Conservation (phyloP, 1,140 invertebrate genomes). For the Anoplophora glabripennis region DNA sequence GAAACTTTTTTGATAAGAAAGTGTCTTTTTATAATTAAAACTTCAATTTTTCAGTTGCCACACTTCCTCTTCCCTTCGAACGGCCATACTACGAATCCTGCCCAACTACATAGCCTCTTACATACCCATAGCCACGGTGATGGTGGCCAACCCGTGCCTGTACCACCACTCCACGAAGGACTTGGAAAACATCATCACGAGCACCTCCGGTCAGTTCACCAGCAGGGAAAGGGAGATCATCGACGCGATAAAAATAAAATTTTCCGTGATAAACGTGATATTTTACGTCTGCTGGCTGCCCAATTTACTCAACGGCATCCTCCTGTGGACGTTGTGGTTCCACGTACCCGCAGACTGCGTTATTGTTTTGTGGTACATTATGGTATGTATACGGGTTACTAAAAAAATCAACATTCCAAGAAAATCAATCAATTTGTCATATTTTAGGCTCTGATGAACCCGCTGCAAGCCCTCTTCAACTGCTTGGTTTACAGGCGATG, state of each 20-base stretch:
- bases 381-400: slow-evolving; percentile 66
- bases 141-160: slow-evolving; percentile 73
- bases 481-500: slow-evolving; percentile 72
- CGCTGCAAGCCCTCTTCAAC: slow-evolving; percentile 78
- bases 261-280: slow-evolving; percentile 70
- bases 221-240: slow-evolving; percentile 68
- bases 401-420: too few species aligned
- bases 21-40: too few species aligned
- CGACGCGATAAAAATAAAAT: slow-evolving; percentile 68
- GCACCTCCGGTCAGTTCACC: slow-evolving; percentile 63
- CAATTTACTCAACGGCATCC: slow-evolving; percentile 72
- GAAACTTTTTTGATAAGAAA: neutral
- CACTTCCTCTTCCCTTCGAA: slow-evolving; percentile 57
- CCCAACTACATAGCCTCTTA: slow-evolving; percentile 78
- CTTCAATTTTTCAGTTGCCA: slow-evolving; percentile 67
- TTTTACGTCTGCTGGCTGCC: slow-evolving; percentile 82
- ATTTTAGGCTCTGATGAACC: slow-evolving; percentile 74
- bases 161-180: slow-evolving; percentile 64
- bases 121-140: slow-evolving; percentile 67
- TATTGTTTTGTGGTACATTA: slow-evolving; percentile 74
- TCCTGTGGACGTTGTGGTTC: slow-evolving; percentile 75
- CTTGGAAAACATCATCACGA: slow-evolving; percentile 60
- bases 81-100: slow-evolving; percentile 63
- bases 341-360: slow-evolving; percentile 64
- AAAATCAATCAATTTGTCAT: too few species aligned